Percentiles rank a stretch among this genome's conserved stretches.
Conservation (phyloP, 2,113 vertebrate genomes). For the Ondatra zibethicus region DNA sequence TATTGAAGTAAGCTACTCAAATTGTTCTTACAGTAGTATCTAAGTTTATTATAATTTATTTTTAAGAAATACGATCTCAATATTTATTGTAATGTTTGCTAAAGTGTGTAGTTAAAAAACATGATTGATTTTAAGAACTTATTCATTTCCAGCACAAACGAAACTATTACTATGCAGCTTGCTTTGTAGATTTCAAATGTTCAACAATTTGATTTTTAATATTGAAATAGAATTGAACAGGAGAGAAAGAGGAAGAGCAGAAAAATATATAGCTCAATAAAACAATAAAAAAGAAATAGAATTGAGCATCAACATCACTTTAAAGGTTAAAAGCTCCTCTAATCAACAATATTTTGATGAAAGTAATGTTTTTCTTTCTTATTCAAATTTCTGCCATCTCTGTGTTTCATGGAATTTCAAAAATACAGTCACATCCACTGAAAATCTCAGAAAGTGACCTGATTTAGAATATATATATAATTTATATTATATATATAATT, state of each 20-base stretch:
- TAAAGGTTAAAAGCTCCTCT: neutral
- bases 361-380: neutral
- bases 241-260: too few species aligned
- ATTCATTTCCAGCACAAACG: neutral
- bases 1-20: neutral
- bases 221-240: neutral
- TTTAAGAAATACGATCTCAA: neutral
- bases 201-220: neutral
- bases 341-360: neutral
- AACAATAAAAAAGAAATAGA: neutral
- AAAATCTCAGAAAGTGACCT: neutral
- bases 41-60: neutral
- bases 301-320: neutral
- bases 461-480: neutral
- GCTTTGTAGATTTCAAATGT: neutral
- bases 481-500: neutral
- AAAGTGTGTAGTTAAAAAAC: neutral
- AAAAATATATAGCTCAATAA: too few species aligned
- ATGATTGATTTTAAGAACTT: neutral
- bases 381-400: neutral
- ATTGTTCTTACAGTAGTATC: neutral
- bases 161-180: neutral
- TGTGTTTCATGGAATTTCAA: neutral
- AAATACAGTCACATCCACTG: neutral
- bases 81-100: neutral